phyloP scores from a whole-genome alignment of 2,113 vertebrate species.

The Pithys albifrons region DNA sequence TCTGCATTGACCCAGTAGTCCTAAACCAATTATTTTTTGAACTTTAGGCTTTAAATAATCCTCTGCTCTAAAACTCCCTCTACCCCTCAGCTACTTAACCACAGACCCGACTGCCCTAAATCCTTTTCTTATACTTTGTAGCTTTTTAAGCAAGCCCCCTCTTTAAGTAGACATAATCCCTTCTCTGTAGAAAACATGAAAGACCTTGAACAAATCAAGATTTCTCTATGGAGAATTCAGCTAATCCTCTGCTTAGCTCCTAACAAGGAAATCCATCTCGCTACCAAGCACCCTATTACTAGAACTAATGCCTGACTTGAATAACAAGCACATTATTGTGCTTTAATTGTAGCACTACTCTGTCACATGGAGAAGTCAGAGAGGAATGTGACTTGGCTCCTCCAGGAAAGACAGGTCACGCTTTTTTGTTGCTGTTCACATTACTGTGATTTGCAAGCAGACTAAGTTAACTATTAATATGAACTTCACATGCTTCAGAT shows the following conservation, averaged over 20 bases:
- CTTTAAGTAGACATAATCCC: constrained; percentile 89
- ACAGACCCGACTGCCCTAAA: constrained; percentile 83
- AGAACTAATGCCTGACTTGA: constrained; percentile 87
- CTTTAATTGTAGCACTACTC: constrained; percentile 82
- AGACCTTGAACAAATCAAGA: constrained; percentile 91
- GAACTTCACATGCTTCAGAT: constrained; percentile 61
- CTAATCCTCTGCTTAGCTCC: constrained; percentile 88
- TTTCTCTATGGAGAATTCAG: constrained; percentile 89
- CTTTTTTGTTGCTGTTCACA: constrained; percentile 70
- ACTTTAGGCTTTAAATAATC: constrained; percentile 90
- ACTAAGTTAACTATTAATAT: constrained; percentile 78
- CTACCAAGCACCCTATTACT: constrained; percentile 86
- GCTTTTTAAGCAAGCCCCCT: constrained; percentile 85
- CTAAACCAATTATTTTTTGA: constrained; percentile 89
- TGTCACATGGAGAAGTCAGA: constrained; percentile 80
- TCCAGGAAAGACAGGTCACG: constrained; percentile 73
- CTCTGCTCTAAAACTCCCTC: constrained; percentile 83
- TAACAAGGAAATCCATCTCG: constrained; percentile 89
- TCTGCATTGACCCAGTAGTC: constrained; percentile 82
- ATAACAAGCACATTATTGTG: constrained; percentile 88
- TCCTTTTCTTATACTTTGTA: constrained; percentile 89
- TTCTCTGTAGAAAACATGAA: constrained; percentile 91
- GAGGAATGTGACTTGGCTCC: constrained; percentile 72
- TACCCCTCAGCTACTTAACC: constrained; percentile 86
- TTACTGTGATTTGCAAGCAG: constrained; percentile 64